Conservation (phyloP, 1,140 invertebrate species). For the Leptopilina boulardi region DNA sequence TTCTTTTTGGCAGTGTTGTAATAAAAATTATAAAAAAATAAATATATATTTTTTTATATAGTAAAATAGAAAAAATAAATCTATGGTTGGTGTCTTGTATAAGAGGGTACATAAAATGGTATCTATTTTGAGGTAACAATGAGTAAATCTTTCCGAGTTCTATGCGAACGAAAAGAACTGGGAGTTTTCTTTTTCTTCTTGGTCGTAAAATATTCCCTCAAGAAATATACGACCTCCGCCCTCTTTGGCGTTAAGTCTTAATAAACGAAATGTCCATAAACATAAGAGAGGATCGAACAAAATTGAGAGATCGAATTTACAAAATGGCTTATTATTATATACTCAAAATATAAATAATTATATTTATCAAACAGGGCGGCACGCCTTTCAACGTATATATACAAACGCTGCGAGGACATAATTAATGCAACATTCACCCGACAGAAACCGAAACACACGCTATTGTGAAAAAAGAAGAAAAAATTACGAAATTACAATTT, state of each 20-base stretch:
- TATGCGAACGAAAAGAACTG: conserved; percentile 38
- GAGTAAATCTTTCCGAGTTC: conserved; percentile 39
- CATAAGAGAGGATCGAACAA: conserved; percentile 47
- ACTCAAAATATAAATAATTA: conserved; percentile 46
- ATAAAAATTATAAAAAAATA: too few relatives aligned
- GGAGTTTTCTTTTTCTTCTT: conserved; percentile 37
- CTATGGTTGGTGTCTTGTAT: background rate
- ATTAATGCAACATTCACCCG: conserved; percentile 47
- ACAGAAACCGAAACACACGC: too few relatives aligned
- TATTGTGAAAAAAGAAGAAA: too few relatives aligned
- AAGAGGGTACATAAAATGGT: background rate
- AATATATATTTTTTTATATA: too few relatives aligned
- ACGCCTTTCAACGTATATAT: conserved; percentile 53
- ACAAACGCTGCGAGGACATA: conserved; percentile 47
- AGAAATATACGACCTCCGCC: conserved; percentile 48
- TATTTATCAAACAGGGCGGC: conserved; percentile 46
- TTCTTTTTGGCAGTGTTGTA: too few relatives aligned
- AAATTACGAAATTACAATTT: too few relatives aligned
- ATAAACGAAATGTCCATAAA: conserved; percentile 47
- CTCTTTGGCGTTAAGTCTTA: conserved; percentile 46
- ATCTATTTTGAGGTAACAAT: conserved; percentile 40
- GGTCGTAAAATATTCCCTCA: conserved; percentile 40
- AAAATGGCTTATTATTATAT: conserved; percentile 42
- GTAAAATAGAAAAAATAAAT: too few relatives aligned
- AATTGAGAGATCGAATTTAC: conserved; percentile 49